Base-by-base conservation (phyloP, 2,797 vertebrate species). In the Galago senegalensis region DNA sequence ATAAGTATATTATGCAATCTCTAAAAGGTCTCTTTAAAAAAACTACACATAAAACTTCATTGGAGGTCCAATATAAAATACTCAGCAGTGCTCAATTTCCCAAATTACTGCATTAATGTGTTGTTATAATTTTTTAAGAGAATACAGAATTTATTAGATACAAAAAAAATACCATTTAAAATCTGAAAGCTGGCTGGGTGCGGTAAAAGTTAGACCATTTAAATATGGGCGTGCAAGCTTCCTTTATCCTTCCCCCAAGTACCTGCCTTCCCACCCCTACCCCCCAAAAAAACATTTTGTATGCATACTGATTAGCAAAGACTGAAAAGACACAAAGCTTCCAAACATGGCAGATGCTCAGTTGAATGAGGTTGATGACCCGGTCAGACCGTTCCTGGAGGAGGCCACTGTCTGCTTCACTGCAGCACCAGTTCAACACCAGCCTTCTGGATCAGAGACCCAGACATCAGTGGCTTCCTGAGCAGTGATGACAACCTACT, bases 71-170 rank as follows among this genome's bases (percentile, higher is more conserved):
- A 91, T 17, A 87, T n/a, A 75, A 80, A 65, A 37, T 53, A 60
- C 25, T 76, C n/a, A 34, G 65, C 29, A 87, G 58, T 18, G 7
- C 8, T 89, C 56, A 75, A 87, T n/a, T 75, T 89, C 16, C 85
- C n/a, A 21, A 37, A 83, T 0, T 46, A 53, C 11, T n/a, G 17
- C 60, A 89, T 9, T 67, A 14, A 16, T 58, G 29, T 40, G 34
- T 23, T 79, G 37, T 37, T 49, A 88, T 23, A 96, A 84, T 9
- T 76, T 43, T 89, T 85, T 97, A 67, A 94, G 8, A 92, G 43
- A 87, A 95, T 72, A 82, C 53, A 7, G 23, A 63, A 82, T 98
- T 98, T 95, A 98, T 98, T 98, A 97, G 90, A 97, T 96, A 97
- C 40, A 6, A 43, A 43, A 43, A 43, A 43, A 43, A 43, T 43